Percentiles rank a stretch among this genome's conserved stretches.
Conservation (phyloP, 2,797 vertebrate genomes). For the Gymnopithys bicolor region DNA sequence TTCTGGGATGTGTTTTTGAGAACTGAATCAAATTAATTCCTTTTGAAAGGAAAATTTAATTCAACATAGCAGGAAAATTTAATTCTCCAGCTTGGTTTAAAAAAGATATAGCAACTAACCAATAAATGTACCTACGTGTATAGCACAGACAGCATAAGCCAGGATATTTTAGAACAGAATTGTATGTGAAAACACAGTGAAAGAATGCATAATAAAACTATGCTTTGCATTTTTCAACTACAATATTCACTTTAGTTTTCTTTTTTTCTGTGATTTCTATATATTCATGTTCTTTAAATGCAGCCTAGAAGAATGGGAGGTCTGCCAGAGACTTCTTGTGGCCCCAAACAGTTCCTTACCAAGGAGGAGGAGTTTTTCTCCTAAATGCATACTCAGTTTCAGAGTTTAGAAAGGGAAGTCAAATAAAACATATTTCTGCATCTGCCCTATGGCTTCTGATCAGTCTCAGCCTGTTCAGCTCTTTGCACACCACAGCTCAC, state of each 20-base stretch:
- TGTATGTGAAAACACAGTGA: not conserved
- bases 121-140: not conserved
- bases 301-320: not conserved
- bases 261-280: not conserved
- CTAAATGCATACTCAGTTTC: not conserved
- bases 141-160: not conserved
- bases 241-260: not conserved
- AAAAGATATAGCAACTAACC: not conserved
- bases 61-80: not conserved
- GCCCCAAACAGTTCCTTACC: not conserved
- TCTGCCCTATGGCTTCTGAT: not conserved
- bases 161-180: not conserved
- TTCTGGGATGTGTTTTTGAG: not conserved
- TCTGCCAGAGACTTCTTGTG: not conserved
- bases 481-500: not conserved
- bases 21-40: not conserved
- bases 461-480: not conserved
- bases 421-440: not conserved
- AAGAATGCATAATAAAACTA: not conserved
- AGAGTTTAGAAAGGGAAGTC: not conserved
- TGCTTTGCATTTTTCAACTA: not conserved
- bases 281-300: not conserved
- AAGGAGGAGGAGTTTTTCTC: not conserved
- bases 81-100: not conserved
- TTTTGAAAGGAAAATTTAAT: slow-evolving; percentile 30